Base-by-base conservation (phyloP, 2,113 vertebrate genomes). In the Heterotis niloticus region DNA sequence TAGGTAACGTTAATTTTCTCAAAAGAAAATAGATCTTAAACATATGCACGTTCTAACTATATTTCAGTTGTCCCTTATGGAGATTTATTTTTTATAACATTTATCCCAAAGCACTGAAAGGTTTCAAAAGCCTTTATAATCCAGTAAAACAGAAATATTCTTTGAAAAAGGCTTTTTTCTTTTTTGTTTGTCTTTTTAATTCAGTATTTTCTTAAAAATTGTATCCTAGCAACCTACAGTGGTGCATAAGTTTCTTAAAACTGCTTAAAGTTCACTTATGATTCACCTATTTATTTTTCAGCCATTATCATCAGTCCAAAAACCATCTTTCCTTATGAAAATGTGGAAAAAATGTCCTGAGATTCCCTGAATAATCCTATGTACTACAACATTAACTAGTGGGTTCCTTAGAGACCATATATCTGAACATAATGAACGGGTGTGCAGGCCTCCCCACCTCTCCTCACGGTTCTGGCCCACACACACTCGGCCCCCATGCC, bases 391-490 rank as follows among this genome's bases (percentile, higher is more conserved):
- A 12, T 18, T 24, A 54, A 68, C 29, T 75, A 13, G 59, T n/a
- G 24, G 17, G 17, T 29, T 28, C 24, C 17, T 18, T 18, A 20
- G 54, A 5, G 52, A 72, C 5, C 5, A 16, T 18, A 5, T 13
- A 57, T 24, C 54, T 59, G 24, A 60, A 24, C 23, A 18, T 0
- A 9, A 60, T 56, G 7, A 66, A 11, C 64, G 23, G n/a, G 64
- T 20, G 64, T 51, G 14, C 2, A 52, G 23, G 44, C 34, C 54
- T 13, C 54, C 88, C 89, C 84, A 95, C 97, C 96, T 95, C 83
- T 99, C 96, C 87, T 98, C 97, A 0, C 95, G 93, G 74, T 94
- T 96, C 91, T 96, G 96, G 3, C 97, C 97, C 28, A 98, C 96
- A 26, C 97, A 99, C 84, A 99, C 92, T 0, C 95, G 93, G 17